Base-by-base conservation (phyloP, 2,113 vertebrate genomes). In the Antidorcas marsupialis region DNA sequence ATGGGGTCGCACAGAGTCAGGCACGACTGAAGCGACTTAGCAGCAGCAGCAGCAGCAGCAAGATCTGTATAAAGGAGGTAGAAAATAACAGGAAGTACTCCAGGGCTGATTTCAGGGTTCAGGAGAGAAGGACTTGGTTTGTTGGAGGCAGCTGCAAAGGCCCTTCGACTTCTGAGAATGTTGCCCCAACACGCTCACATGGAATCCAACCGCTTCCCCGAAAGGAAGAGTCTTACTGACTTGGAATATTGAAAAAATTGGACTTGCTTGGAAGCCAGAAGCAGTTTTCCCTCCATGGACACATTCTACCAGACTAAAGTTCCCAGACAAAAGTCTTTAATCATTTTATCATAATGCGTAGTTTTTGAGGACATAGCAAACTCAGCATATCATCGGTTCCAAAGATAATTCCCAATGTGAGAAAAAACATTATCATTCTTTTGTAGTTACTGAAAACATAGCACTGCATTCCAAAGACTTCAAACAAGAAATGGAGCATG, bases 311-410 rank as follows among this genome's bases (percentile, higher is more conserved):
- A 55, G 45, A 16, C 19, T 91, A 7, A 17, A 52, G 2, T 91
- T 93, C 47, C 78, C 39, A 89, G 52, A 52, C 8, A 85, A 57
- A 92, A 2, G 27, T 91, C 36, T 91, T 92, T 67, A 60, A 78
- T 74, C 25, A 88, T 45, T 93, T 83, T 86, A 53, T 93, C 28
- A 45, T 50, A 45, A 53, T 30, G 3, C 27, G 94, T 88, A 43
- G 81, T 81, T 89, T 89, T 94, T 89, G 90, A 96, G 30, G 62
- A 87, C 45, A 95, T 64, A 93, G 30, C n/a, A 60, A 82, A 76
- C 36, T 11, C 11, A 95, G 47, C 53, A 81, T 84, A 87, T 50
- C 94, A 84, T 33, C 45, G 2, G 25, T 64, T 43, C 43, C 57
- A 71, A 94, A 62, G 36, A 96, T 94, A 95, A 76, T 81, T 39